Base-by-base conservation (phyloP, 2,113 vertebrate genomes). In the Myotis davidii region DNA sequence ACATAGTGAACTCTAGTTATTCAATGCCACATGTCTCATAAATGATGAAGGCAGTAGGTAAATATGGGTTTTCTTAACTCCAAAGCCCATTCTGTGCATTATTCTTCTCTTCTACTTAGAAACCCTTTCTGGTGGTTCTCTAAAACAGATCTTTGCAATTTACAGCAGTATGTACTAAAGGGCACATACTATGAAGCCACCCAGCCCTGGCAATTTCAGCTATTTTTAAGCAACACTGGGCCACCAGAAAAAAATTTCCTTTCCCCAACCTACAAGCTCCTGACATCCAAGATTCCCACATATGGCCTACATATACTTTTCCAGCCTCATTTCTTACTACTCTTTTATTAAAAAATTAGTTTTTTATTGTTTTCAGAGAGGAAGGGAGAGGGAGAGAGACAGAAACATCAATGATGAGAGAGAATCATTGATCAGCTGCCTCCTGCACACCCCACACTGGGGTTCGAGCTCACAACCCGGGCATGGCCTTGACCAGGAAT, bases 41-140 rank as follows among this genome's bases (percentile, higher is more conserved):
- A 84, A 50, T 76, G n/a, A 52, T 79, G 14, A 94, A 91, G 88
- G 52, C 9, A 81, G 45, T 9, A 84, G 39, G 13, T 45, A 73
- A 93, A 95, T 12, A 5, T 67, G 81, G 13, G 32, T 93, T 90
- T 93, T 83, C 54, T 74, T 86, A 52, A 85, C 25, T 92, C 50
- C 50, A 81, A 85, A 89, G 59, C 23, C 73, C 29, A 64, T 18
- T 20, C 50, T 69, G 18, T 54, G 67, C 29, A 61, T 74, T 52
- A 91, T 18, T 90, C 45, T 42, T 86, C 86, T 82, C 23, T 29
- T 37, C n/a, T 92, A 25, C 52, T 72, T 20, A 29, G 67, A 92
- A 56, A 27, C 18, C 23, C 50, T 86, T 85, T 85, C 78, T 11
- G 16, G 54, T 59, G 8, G 48, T 59, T 91, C 52, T 78, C 82